phyloP scores from a whole-genome alignment of 2,888 invertebrate species.

The Hyposoter dolosus region DNA sequence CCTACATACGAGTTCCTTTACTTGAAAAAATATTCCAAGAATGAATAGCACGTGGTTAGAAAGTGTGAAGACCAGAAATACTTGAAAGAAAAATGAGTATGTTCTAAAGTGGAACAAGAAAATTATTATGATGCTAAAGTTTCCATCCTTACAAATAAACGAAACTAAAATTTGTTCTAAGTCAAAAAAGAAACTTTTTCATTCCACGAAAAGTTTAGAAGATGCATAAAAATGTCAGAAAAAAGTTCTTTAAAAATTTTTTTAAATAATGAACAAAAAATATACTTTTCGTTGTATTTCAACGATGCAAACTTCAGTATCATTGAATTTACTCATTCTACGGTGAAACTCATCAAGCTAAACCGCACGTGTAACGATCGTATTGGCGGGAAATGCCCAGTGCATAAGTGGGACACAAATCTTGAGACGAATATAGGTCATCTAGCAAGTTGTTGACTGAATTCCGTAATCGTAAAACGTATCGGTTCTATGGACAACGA shows the following conservation, averaged over 20 bases:
- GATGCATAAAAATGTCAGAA: no score
- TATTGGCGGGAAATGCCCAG: not conserved
- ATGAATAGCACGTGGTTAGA: not conserved
- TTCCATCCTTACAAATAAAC: no score
- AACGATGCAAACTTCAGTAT: not conserved
- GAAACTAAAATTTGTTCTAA: no score
- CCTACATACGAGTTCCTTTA: not conserved
- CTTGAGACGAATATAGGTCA: slow-evolving; percentile 1
- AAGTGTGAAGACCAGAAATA: slow-evolving; percentile 21
- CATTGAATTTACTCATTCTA: no score
- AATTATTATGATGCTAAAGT: not conserved
- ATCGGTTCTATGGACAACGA: not conserved
- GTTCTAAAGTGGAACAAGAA: slow-evolving; percentile 5
- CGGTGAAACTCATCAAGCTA: not conserved
- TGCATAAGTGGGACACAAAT: not conserved
- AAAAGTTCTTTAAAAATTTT: no score
- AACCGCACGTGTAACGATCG: not conserved
- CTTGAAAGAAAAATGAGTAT: slow-evolving; percentile 8
- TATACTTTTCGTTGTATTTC: not conserved
- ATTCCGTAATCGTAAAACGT: slow-evolving; percentile 2
- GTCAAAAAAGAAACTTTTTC: no score
- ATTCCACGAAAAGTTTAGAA: no score
- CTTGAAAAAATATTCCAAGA: slow-evolving; percentile 8
- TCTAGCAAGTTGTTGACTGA: slow-evolving; percentile 4
- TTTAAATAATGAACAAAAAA: no score